Evolutionary conservation across 1,140 invertebrate species (phyloP).

Genomic region (Paraescarpia echinospica): DNA sequence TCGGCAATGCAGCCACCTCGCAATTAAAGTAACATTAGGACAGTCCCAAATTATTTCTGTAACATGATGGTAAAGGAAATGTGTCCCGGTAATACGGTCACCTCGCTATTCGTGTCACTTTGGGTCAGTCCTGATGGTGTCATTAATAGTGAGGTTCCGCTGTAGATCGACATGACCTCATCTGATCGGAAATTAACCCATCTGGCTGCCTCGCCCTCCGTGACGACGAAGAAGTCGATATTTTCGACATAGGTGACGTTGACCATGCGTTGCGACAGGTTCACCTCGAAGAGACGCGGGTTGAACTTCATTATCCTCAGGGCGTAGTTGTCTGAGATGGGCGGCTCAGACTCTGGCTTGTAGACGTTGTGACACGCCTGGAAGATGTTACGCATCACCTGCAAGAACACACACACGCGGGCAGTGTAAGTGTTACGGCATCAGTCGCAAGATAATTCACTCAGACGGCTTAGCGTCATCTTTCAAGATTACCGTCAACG

Average conservation of each 20-base stretch:
- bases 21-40: no score
- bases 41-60: no score
- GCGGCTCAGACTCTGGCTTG: conserved; percentile 40
- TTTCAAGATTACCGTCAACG: not conserved
- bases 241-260: conserved; percentile 49
- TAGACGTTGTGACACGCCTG: conserved; percentile 54
- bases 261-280: conserved; percentile 46
- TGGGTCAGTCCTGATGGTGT: no score
- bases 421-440: not conserved
- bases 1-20: not conserved
- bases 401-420: conserved; percentile 23
- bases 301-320: conserved; percentile 50
- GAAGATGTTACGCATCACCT: conserved; percentile 57
- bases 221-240: conserved; percentile 46
- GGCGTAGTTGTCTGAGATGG: conserved; percentile 41
- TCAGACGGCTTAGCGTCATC: not conserved
- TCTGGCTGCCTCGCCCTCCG: conserved; percentile 48
- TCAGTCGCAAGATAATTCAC: not conserved
- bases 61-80: no score
- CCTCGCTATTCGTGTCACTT: not conserved
- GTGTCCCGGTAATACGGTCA: no score
- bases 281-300: conserved; percentile 51
- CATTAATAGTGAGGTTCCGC: not conserved
- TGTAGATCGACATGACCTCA: conserved; percentile 18
- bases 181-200: conserved; percentile 52